phyloP scores from a whole-genome alignment of 2,797 vertebrate species.

The Sylvilagus floridanus region DNA sequence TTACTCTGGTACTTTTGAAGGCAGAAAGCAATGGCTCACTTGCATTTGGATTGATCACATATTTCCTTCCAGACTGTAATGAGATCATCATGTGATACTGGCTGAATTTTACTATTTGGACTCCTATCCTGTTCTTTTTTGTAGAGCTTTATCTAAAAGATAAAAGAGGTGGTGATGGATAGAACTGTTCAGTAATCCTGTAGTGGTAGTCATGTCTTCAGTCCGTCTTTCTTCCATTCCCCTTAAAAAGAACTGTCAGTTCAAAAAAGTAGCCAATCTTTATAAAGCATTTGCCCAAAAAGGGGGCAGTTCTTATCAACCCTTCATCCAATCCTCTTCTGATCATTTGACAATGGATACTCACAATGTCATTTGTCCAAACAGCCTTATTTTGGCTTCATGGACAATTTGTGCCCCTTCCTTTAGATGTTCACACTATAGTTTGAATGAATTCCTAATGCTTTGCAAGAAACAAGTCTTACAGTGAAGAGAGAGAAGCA shows the following conservation, averaged over 20 bases:
- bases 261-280: not conserved
- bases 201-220: too few species aligned
- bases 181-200: not conserved
- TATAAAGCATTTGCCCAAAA: not conserved
- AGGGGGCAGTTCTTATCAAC: not conserved
- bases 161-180: not conserved
- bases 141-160: not conserved
- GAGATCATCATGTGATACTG: not conserved
- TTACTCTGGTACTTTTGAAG: not conserved
- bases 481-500: not conserved
- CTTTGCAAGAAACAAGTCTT: not conserved
- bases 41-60: not conserved
- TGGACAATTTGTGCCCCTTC: not conserved
- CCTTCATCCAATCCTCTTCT: not conserved
- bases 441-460: not conserved
- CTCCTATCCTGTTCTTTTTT: not conserved
- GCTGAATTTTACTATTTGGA: slow-evolving; percentile 1
- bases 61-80: not conserved
- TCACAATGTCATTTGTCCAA: not conserved
- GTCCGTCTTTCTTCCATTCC: not conserved
- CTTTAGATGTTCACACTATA: not conserved
- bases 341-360: not conserved
- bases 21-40: not conserved
- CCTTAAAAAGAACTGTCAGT: not conserved
- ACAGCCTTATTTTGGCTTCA: not conserved